phyloP scores from a whole-genome alignment of 2,888 invertebrate genomes.

The Polymixis flavicincta region DNA sequence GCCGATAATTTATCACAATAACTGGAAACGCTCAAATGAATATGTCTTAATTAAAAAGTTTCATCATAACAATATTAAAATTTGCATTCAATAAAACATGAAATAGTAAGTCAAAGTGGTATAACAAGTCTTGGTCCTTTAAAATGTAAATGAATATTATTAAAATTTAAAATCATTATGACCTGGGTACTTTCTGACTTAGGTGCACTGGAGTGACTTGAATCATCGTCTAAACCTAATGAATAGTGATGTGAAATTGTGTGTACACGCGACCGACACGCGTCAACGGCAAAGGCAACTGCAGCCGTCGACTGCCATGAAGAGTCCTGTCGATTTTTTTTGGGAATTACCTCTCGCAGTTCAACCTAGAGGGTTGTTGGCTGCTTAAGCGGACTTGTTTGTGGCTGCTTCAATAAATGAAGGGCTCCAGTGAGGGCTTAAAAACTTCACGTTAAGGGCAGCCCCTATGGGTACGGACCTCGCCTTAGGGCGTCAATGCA shows the following conservation, averaged over 20 bases:
- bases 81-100: constrained; percentile 27
- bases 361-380: too few relatives aligned
- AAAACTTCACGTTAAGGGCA: too few relatives aligned
- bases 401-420: too few relatives aligned
- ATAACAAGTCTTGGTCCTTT: constrained; percentile 54
- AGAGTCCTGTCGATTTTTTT: too few relatives aligned
- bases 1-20: constrained; percentile 56
- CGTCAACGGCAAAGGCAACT: too few relatives aligned
- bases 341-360: too few relatives aligned
- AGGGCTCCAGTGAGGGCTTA: too few relatives aligned
- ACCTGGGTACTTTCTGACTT: constrained; percentile 18
- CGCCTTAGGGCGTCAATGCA: too few relatives aligned
- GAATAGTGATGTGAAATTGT: constrained; percentile 34
- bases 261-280: too few relatives aligned
- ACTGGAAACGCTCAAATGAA: constrained; percentile 32
- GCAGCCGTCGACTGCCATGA: too few relatives aligned
- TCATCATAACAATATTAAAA: constrained; percentile 47
- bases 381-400: too few relatives aligned
- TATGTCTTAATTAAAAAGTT: constrained; percentile 20
- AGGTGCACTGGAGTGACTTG: constrained; percentile 55
- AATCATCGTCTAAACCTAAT: constrained; percentile 44
- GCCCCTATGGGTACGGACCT: too few relatives aligned
- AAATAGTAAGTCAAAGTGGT: constrained; percentile 21
- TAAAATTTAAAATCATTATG: constrained; percentile 3
- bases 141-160: constrained; percentile 19